Evolutionary conservation across 2,113 vertebrate species (phyloP).

Genomic region (Dolichallabes microphthalmus): DNA sequence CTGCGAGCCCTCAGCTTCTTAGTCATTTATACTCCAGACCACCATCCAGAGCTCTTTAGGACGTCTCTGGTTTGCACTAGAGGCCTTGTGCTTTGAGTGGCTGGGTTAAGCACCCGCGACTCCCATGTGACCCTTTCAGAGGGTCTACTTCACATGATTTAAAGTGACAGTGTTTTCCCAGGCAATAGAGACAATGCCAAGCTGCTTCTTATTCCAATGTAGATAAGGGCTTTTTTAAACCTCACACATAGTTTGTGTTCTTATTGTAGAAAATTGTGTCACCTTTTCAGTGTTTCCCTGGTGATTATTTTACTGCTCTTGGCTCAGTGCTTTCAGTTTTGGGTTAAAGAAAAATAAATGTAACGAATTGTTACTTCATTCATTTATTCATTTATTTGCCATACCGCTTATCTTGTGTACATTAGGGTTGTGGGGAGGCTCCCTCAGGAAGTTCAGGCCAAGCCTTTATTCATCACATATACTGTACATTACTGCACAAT

Average conservation of each 20-base stretch:
- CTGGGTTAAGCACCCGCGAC: conserved; percentile 64
- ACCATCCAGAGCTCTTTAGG: conserved; percentile 70
- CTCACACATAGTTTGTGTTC: conserved; percentile 38
- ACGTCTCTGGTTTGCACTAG: conserved; percentile 69
- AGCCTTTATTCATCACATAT: too few species aligned
- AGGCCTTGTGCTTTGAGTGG: conserved; percentile 73
- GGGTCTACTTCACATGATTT: conserved; percentile 62
- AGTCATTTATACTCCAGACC: conserved; percentile 69
- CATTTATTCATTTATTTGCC: too few species aligned
- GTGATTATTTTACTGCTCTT: neutral
- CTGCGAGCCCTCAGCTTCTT: conserved; percentile 58
- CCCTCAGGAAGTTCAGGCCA: too few species aligned
- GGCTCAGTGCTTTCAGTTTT: neutral
- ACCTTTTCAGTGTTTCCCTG: neutral
- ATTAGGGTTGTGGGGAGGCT: too few species aligned
- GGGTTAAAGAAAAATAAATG: neutral
- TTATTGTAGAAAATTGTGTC: conserved; percentile 10
- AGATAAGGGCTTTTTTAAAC: conserved; percentile 33
- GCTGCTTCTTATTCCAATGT: conserved; percentile 33
- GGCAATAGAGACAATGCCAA: conserved; percentile 45
- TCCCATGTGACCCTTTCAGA: conserved; percentile 62
- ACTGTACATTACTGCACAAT: too few species aligned
- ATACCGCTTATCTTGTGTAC: neutral
- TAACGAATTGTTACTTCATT: neutral
- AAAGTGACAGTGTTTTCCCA: conserved; percentile 64